Evolutionary conservation across 2,113 vertebrate species (phyloP), one percentile per base, ranked within the genome.

Genomic region (Mobula hypostoma): DNA sequence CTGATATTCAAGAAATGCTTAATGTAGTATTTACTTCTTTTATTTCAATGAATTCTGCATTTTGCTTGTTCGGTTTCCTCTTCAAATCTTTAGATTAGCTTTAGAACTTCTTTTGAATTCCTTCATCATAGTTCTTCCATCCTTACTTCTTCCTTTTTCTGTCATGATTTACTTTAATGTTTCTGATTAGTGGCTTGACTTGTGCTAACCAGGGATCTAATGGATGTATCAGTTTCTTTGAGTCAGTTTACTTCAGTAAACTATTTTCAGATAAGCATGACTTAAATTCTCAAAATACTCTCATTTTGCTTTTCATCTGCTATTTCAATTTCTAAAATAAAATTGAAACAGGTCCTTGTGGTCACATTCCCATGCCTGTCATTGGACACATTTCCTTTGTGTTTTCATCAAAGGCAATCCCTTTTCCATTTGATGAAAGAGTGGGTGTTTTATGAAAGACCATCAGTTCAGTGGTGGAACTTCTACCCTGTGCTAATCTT

Each of bases 161-260:
- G 61, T 8, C 85, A 29, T 66, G 61, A 66, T 90, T 90, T 63
- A 7, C 85, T 90, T 74, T 93, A 29, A 93, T 93, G 70, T 93
- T 93, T 93, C 70, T 29, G 48, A 70, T 70, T 93, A 74, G 36
- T 93, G 36, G 36, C 32, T 36, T 74, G 70, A 93, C 40, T 29
- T 93, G 91, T 74, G 68, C 56, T 19, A 93, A 93, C 11, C 15
- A 93, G 70, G 70, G 70, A 93, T 76, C 21, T 70, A 93, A 76
- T 76, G 68, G 70, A 93, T 5, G 32, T 32, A 8, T 29, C 91
- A 14, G 27, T 74, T 93, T 36, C 91, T 40, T 76, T 40, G 40
- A 76, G 91, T 36, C 32, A 48, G 90, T 93, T 93, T 93, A 93
- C 63, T 92, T 92, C 90, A 40, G 90, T 48, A 72, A 36, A 72